Base-by-base conservation (phyloP, 2,797 vertebrate species). In the Phrynocephalus vlangalii region DNA sequence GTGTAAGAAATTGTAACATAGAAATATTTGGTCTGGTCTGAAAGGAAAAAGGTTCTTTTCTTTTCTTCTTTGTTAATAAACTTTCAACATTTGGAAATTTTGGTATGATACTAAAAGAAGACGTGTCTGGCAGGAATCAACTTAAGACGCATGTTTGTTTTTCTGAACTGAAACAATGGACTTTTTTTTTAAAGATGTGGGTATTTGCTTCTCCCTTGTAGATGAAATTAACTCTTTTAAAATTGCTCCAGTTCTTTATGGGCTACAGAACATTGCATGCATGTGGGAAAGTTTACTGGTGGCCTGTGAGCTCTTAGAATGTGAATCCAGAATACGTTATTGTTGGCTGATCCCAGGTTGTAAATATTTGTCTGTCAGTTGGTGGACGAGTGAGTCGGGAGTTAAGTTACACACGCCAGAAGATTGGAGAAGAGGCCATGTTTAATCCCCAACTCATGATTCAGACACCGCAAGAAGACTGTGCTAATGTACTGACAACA, bases 391-490 rank as follows among this genome's bases (percentile, higher is more conserved):
- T 99, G 89, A 99, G 99, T 96, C 98, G 96, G 95, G 99, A 99
- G 94, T 97, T 99, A 94, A 98, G 97, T 95, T 99, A 99, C 95
- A 99, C 99, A 0, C 97, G 99, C 56, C 98, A 99, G 97, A 99
- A 99, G 97, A 99, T 99, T 92, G 99, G 99, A 80, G 98, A 99
- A 95, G 99, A 99, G 96, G 97, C 99, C 95, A 99, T 99, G 98
- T 99, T 99, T 95, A 99, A 98, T 96, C 98, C 99, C 93, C 99
- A 99, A 94, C 97, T 99, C 95, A 99, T 99, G 98, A 99, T 99
- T 92, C 99, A 99, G 97, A 99, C 99, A 86, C 98, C 99, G 2
- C 97, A 97, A 94, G 98, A 99, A 96, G 98, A 98, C 93, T 98
- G 97, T 95, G 97, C 98, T 93, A 98, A 98, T 70, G 96, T 99